These are phyloP conservation scores for Hesperophylax magnus DNA, from an alignment of 1,140 invertebrate species.

Conservation along the genomic window DNA sequence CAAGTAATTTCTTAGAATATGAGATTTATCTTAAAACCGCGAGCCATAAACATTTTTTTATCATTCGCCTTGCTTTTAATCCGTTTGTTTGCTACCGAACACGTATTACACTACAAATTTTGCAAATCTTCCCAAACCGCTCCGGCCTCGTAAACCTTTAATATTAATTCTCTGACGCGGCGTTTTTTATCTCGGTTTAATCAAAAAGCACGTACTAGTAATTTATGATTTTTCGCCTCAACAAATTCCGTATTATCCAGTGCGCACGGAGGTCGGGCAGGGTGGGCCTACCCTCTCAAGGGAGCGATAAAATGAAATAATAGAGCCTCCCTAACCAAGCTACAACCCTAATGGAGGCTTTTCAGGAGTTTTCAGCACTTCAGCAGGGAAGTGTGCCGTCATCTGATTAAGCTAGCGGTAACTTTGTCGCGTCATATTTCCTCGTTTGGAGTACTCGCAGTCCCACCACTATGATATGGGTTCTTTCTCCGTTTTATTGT, in stretches of 20 bases:
- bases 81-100: too few species aligned
- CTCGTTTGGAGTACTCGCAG: background rate
- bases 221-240: slow-evolving; percentile 26
- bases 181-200: slow-evolving; percentile 14
- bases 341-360: slow-evolving; percentile 13
- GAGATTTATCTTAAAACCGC: too few species aligned
- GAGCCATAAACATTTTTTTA: too few species aligned
- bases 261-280: background rate
- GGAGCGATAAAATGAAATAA: slow-evolving; percentile 26
- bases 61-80: too few species aligned
- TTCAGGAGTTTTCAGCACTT: slow-evolving; percentile 19
- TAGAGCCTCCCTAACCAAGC: slow-evolving; percentile 3
- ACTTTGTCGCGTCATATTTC: slow-evolving; percentile 11
- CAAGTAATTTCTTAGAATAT: too few species aligned
- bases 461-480: too few species aligned
- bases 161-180: slow-evolving; percentile 1
- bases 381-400: background rate
- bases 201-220: slow-evolving; percentile 18
- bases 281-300: background rate
- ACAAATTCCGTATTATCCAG: slow-evolving; percentile 3
- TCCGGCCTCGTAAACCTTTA: too few species aligned
- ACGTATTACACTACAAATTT: too few species aligned
- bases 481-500: too few species aligned
- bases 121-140: too few species aligned
- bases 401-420: slow-evolving; percentile 8